Evolutionary conservation across 2,888 invertebrate species (phyloP), one percentile per base, ranked within the genome.

Genomic region (Eupithecia insigniata): DNA sequence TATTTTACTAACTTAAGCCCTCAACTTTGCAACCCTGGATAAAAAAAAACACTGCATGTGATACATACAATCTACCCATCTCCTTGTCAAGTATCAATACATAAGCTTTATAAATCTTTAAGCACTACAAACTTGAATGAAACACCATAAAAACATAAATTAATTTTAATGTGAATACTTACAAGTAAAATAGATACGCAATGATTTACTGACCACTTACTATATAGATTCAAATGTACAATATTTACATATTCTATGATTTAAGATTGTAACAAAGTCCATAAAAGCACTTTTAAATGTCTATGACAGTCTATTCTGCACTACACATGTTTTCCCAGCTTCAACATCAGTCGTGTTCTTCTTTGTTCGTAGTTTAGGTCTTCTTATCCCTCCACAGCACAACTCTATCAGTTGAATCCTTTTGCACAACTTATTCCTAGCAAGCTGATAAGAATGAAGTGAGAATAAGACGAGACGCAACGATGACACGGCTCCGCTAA

Each of bases 371-470:
- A 71, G 58, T 76, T 76, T 46, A 18, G 71, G 78, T 82, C 79
- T 70, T 76, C 76, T 76, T 78, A 71, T 74, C 82, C 83, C 81
- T 86, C 82, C 82, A 82, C 82, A 85, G 85, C 84, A 84, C 83
- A 87, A 81, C 84, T 83, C 79, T 84, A 82, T 82, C 80, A 80
- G 81, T 76, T 79, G 82, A 80, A 84, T 81, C 82, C 81, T 84
- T 81, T 81, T 84, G 86, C 82, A 55, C 81, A 87, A 86, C 83
- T 86, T 87, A 86, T 90, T 78, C 89, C 90, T 90, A 90, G 84
- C 84, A 84, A 89, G 87, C 87, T 85, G 88, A 86, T 86, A 87
- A 89, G 91, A 92, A 92, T 83, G 89, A 86, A 85, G 87, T 87
- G 86, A 85, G 81, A 86, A 88, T 81, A 81, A 83, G 83, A 85